Percentiles rank a stretch among this genome's conserved stretches.
phyloP scores from a whole-genome alignment of 2,888 invertebrate genomes.

The Sialis fuliginosa region DNA sequence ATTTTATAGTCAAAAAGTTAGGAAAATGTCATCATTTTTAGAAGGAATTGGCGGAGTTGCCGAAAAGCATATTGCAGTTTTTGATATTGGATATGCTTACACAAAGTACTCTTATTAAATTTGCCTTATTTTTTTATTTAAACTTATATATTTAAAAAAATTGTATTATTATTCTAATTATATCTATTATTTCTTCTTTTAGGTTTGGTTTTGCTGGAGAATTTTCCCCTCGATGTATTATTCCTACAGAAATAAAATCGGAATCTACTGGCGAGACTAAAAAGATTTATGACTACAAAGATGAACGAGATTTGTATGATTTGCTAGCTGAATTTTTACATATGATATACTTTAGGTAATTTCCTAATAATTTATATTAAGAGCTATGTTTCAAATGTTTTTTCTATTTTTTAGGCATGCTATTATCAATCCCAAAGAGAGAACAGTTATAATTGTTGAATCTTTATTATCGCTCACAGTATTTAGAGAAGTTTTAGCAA shows the following conservation, averaged over 20 bases:
- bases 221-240: slow-evolving; percentile 70
- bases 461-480: slow-evolving; percentile 66
- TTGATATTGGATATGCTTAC: slow-evolving; percentile 81
- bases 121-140: slow-evolving; percentile 15
- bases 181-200: slow-evolving; percentile 10
- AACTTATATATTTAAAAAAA: neutral
- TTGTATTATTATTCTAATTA: slow-evolving; percentile 7
- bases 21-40: slow-evolving; percentile 49
- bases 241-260: slow-evolving; percentile 59
- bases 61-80: slow-evolving; percentile 75
- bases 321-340: slow-evolving; percentile 79
- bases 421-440: slow-evolving; percentile 82
- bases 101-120: too few species aligned
- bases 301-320: slow-evolving; percentile 58
- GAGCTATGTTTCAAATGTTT: neutral
- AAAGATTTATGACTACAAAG: slow-evolving; percentile 44
- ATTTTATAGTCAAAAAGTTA: slow-evolving; percentile 9
- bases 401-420: slow-evolving; percentile 44
- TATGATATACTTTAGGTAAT: slow-evolving; percentile 69
- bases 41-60: slow-evolving; percentile 62
- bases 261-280: slow-evolving; percentile 38
- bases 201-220: slow-evolving; percentile 91
- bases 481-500: slow-evolving; percentile 75
- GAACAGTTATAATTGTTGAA: slow-evolving; percentile 82
- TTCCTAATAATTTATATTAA: slow-evolving; percentile 3